These are phyloP conservation scores for Pherbina coryleti DNA, from an alignment of 2,888 invertebrate species.

Conservation along the genomic window DNA sequence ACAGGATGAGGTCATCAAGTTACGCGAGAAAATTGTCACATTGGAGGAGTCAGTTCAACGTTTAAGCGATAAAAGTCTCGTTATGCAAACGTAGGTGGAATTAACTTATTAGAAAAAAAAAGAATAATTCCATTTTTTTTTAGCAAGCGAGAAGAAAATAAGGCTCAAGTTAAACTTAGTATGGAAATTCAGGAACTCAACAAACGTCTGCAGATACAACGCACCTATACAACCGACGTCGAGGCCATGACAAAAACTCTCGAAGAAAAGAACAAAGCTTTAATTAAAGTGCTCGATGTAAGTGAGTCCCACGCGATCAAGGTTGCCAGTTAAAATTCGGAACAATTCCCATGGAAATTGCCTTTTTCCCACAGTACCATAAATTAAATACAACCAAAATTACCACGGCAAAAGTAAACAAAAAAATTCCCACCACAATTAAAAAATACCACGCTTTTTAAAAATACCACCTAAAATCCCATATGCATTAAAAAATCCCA, in stretches of 20 bases:
- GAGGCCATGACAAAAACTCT: slow-evolving; percentile 62
- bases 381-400: no score
- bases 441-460: no score
- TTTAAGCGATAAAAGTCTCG: slow-evolving; percentile 60
- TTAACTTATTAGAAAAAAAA: not conserved
- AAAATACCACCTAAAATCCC: no score
- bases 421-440: no score
- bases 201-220: slow-evolving; percentile 65
- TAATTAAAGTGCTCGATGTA: slow-evolving; percentile 66
- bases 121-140: not conserved
- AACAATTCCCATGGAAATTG: no score
- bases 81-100: slow-evolving; percentile 54
- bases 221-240: slow-evolving; percentile 63
- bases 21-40: slow-evolving; percentile 62
- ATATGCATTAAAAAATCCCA: no score
- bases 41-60: slow-evolving; percentile 62
- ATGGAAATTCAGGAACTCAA: slow-evolving; percentile 66
- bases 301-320: slow-evolving; percentile 31
- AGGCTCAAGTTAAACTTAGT: slow-evolving; percentile 65
- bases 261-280: slow-evolving; percentile 66
- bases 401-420: no score
- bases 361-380: no score
- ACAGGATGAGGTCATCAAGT: slow-evolving; percentile 63
- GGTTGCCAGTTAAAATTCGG: no score
- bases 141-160: slow-evolving; percentile 61